Conservation (phyloP, 2,888 invertebrate species). For the Acleris laterana region DNA sequence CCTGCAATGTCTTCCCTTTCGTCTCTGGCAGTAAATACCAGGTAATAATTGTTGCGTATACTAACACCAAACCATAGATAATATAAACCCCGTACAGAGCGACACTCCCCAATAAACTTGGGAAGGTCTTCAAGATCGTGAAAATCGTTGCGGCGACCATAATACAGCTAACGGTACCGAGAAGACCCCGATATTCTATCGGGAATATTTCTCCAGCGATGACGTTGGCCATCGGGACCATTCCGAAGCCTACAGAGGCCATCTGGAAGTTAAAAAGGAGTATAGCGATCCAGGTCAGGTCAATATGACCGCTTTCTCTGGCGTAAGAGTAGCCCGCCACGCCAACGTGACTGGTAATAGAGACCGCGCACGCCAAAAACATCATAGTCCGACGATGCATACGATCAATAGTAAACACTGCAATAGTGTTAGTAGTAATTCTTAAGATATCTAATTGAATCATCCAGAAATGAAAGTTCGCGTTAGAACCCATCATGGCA, state of each 20-base stretch:
- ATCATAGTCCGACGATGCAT: conserved; percentile 79
- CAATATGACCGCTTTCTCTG: conserved; percentile 32
- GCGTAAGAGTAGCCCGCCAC: conserved; percentile 58
- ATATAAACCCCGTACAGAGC: conserved; percentile 77
- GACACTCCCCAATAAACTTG: conserved; percentile 63
- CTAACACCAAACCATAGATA: conserved; percentile 72
- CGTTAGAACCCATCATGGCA: conserved; percentile 68
- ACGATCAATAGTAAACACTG: conserved; percentile 75
- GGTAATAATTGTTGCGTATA: conserved; percentile 73
- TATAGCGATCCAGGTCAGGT: conserved; percentile 50
- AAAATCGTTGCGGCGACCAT: conserved; percentile 81
- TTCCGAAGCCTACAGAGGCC: conserved; percentile 71
- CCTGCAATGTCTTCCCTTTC: conserved; percentile 78
- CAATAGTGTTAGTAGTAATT: conserved; percentile 73
- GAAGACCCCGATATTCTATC: conserved; percentile 76
- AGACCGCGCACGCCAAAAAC: conserved; percentile 76
- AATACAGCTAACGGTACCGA: conserved; percentile 79
- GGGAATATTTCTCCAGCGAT: conserved; percentile 86
- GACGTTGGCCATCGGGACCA: conserved; percentile 84
- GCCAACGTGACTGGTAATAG: conserved; percentile 69
- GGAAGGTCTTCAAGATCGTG: conserved; percentile 80
- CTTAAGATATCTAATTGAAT: conserved; percentile 81
- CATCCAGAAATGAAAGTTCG: conserved; percentile 82
- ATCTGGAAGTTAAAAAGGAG: conserved; percentile 69
- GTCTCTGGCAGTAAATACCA: conserved; percentile 82